Evolutionary conservation across 2,113 vertebrate genomes (phyloP), one percentile per base, ranked within the genome.

Genomic region (Zapornia atra): DNA sequence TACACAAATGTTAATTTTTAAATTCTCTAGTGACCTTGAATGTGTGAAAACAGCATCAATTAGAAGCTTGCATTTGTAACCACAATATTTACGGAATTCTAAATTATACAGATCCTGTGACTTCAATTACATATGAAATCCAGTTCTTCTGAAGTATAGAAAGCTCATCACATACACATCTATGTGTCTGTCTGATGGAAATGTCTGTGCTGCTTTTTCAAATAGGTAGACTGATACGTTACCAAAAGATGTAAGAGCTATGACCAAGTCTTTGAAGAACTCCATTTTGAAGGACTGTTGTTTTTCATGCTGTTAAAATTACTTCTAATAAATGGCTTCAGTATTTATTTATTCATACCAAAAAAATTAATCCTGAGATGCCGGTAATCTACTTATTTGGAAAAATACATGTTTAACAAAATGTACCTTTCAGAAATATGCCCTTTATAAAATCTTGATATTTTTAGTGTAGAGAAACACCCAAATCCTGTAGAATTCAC

Each of bases 231-330:
- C 25, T 42, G 31, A 88, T 72, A 86, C 9, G 36, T 79, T 73
- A 94, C 63, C 78, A 86, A 53, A 56, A 91, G 50, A 4, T 38
- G 26, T 26, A 92, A 34, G 17, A 72, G 42, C 38, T 76, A 65
- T 57, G 29, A 80, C 40, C 18, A 81, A 94, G 61, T 40, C 33
- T 91, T 66, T 87, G 73, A 94, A 82, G 13, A 64, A 11, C 28
- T 77, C 36, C 28, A 20, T 89, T 76, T 92, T 70, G 50, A 83
- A 19, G 19, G 8, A 29, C 60, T 69, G 21, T 57, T 95, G 36
- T 29, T 96, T 96, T 72, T 82, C 92, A 28, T 56, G 88, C 38
- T 93, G 86, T 94, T 92, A 78, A 87, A 96, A 93, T 68, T 79
- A 38, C 19, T 44, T 88, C 83, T 31, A 51, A 91, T 82, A 29